A percentile compares a stretch with the other conserved stretches of the same genome.
Evolutionary conservation across 2,888 invertebrate genomes (phyloP).

Genomic region (Perdita meconis): DNA sequence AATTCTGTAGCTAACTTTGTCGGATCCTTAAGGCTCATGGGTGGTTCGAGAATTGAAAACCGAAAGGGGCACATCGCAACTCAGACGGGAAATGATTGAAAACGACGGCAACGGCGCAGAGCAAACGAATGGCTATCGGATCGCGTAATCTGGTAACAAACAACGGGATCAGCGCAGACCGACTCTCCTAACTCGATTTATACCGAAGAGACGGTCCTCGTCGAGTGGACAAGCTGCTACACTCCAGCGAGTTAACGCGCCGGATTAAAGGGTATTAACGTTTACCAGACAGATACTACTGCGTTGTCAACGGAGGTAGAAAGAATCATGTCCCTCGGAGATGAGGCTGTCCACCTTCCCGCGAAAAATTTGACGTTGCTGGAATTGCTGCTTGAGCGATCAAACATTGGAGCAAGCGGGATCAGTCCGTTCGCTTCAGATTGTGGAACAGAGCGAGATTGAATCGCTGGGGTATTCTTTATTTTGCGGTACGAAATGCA

Average conservation of each 20-base stretch:
- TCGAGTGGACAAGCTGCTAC: conserved; percentile 44
- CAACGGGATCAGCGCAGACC: conserved; percentile 54
- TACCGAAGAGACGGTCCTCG: conserved; percentile 23
- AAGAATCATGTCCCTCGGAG: not conserved
- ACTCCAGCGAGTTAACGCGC: conserved; percentile 38
- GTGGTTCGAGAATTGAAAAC: not conserved
- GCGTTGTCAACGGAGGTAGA: not conserved
- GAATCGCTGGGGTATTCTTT: too few relatives aligned
- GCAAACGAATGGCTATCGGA: conserved; percentile 33
- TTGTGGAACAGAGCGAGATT: not conserved
- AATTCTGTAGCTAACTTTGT: too few relatives aligned
- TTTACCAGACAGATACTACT: not conserved
- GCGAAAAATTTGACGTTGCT: not conserved
- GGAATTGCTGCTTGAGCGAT: not conserved
- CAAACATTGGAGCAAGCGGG: too few relatives aligned
- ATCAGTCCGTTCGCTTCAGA: not conserved
- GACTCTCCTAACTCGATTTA: conserved; percentile 66
- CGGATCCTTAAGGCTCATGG: not conserved
- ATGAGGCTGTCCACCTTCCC: too few relatives aligned
- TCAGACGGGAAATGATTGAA: conserved; percentile 16
- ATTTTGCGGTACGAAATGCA: too few relatives aligned
- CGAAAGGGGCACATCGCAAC: conserved; percentile 11
- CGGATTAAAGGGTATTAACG: conserved; percentile 62
- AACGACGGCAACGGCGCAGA: conserved; percentile 1
- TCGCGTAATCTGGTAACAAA: conserved; percentile 59